Evolutionary conservation across 2,113 vertebrate species (phyloP), one percentile per base, ranked within the genome.

Genomic region (Tursiops truncatus): DNA sequence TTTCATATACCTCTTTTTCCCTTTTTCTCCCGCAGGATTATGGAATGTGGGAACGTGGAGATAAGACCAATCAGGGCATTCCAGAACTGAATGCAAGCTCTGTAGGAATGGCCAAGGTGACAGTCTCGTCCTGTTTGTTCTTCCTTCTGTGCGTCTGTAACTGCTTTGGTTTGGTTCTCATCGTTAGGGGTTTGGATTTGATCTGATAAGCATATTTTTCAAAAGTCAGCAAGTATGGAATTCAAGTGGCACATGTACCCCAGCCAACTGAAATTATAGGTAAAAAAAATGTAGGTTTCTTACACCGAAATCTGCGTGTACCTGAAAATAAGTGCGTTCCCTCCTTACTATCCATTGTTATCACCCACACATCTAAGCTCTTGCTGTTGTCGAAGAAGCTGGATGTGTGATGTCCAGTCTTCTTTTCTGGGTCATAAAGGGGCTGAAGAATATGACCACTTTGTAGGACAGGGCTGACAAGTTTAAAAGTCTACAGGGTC

Each of bases 41-140:
- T 98, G 99, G 99, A 82, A 99, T 99, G 99, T 99, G 99, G 99
- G 99, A 99, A 97, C 99, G 99, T 97, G 99, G 99, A 67, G 99
- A 99, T 98, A 99, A 99, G 98, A 99, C 99, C 31, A 99, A 99
- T 97, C 99, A 99, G 97, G 99, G 99, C 92, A 99, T 99, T 94
- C 99, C 99, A 0, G 99, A 99, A 98, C 98, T 99, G 89, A 99
- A 99, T 0, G 99, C 99, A 0, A 99, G 99, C 98, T 99, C 99
- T n/a, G 99, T 99, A 50, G 99, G 99, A 97, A 99, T 99, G 98
- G 99, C 99, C 67, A 99, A 99, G 99, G 99, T 99, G 81, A 99
- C 91, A 76, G 96, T 83, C 1, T 82, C 1, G 21, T 89, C 89
- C 87, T 87, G 26, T 53, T 94, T 87, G 68, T 94, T 91, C 36